Evolutionary conservation across 1,140 invertebrate species (phyloP).

Genomic region (Drosophila ohnishii): DNA sequence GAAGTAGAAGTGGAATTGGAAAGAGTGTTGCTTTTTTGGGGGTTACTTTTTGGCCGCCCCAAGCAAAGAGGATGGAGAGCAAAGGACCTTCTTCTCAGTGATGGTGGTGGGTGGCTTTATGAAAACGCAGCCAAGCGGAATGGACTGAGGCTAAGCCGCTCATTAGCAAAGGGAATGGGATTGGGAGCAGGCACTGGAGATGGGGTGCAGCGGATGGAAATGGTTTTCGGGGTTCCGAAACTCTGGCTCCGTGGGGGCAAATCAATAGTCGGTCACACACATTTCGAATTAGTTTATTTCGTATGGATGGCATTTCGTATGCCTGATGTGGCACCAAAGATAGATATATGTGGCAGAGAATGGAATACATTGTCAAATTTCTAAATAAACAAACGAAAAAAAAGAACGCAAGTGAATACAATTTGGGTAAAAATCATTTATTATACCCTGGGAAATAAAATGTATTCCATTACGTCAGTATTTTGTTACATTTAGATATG

Average conservation of each 20-base stretch:
- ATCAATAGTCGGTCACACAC: conserved; percentile 49
- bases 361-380: conserved; percentile 25
- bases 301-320: conserved; percentile 41
- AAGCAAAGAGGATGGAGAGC: neutral
- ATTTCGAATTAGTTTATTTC: conserved; percentile 54
- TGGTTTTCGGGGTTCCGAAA: conserved; percentile 31
- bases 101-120: conserved; percentile 37
- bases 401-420: neutral
- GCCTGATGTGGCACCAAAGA: conserved; percentile 23
- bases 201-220: conserved; percentile 17
- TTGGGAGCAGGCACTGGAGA: neutral
- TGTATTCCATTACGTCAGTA: conserved; percentile 7
- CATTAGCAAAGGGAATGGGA: conserved; percentile 53
- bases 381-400: conserved; percentile 1
- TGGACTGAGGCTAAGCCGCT: conserved; percentile 60
- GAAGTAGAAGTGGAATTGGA: neutral
- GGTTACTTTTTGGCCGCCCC: conserved; percentile 44
- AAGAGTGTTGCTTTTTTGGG: conserved; percentile 39
- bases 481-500: conserved; percentile 3
- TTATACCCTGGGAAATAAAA: neutral
- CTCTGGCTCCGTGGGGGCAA: conserved; percentile 22
- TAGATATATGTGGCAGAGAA: neutral
- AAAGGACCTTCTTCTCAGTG: neutral
- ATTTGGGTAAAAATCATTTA: neutral
- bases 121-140: conserved; percentile 63